A percentile compares a stretch with the other conserved stretches of the same genome.
phyloP scores from a whole-genome alignment of 1,140 invertebrate genomes.

The Wiebesia pumilae region DNA sequence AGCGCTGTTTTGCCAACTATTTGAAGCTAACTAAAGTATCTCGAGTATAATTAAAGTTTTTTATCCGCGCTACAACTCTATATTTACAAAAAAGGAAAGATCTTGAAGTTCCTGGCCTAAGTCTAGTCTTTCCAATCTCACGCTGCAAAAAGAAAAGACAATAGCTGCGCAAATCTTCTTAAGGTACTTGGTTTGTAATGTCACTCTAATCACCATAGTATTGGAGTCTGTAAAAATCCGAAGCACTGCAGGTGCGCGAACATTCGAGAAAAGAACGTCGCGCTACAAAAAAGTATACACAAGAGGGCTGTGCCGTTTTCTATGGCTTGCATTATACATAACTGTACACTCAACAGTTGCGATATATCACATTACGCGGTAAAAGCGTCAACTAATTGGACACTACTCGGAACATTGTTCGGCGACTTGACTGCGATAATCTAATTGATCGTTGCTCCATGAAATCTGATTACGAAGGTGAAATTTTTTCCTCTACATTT shows the following conservation, averaged over 20 bases:
- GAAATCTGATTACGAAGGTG: background rate
- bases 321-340: background rate
- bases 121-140: too few relatives aligned
- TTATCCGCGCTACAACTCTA: too few relatives aligned
- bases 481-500: too few relatives aligned
- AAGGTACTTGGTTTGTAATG: background rate
- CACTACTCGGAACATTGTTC: background rate
- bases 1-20: too few relatives aligned
- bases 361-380: conserved; percentile 11
- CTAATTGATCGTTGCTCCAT: background rate
- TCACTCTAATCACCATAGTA: conserved; percentile 19
- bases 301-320: conserved; percentile 27
- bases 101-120: too few relatives aligned
- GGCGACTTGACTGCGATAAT: background rate
- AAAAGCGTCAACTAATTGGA: conserved; percentile 21
- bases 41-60: too few relatives aligned
- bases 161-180: background rate
- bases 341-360: background rate
- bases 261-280: background rate
- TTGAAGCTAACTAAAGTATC: too few relatives aligned
- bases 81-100: too few relatives aligned
- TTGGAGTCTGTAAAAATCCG: background rate
- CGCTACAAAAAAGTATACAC: conserved; percentile 29
- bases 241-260: background rate
- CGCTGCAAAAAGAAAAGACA: too few relatives aligned